Evolutionary conservation across 2,113 vertebrate species (phyloP).

Genomic region (Dicaeum eximium): DNA sequence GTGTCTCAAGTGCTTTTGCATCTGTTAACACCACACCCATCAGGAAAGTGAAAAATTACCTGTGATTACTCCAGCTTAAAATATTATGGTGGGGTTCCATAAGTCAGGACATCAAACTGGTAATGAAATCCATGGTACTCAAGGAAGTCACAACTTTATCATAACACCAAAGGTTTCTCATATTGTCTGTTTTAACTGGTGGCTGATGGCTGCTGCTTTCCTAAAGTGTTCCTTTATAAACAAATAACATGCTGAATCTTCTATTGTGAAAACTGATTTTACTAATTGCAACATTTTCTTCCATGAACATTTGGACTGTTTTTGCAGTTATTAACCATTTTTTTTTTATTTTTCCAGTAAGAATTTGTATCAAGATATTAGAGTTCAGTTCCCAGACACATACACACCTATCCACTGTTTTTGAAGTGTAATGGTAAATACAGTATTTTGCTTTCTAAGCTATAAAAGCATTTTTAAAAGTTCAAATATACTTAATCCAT

Average conservation of each 20-base stretch:
- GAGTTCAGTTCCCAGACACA: background rate
- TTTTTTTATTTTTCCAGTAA: constrained; percentile 9
- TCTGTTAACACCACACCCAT: background rate
- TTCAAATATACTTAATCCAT: constrained; percentile 80
- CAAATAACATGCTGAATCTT: background rate
- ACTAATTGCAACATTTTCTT: background rate
- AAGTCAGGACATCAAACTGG: background rate
- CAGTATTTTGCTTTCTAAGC: constrained; percentile 65
- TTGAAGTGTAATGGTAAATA: constrained; percentile 35
- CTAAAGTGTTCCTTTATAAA: background rate
- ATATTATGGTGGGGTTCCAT: background rate
- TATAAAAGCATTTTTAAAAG: constrained; percentile 77
- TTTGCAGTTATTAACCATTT: constrained; percentile 6
- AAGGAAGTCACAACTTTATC: background rate
- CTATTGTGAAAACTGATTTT: background rate
- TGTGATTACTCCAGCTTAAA: background rate
- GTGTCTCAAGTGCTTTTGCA: too few species aligned
- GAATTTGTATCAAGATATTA: constrained; percentile 1
- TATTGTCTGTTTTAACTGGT: background rate
- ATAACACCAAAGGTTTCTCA: background rate
- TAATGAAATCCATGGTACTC: background rate
- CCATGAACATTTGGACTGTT: background rate
- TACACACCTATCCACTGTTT: background rate
- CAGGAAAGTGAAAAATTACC: background rate
- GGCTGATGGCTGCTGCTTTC: background rate